Base-by-base conservation (phyloP, 2,797 vertebrate genomes). In the Tadarida brasiliensis region DNA sequence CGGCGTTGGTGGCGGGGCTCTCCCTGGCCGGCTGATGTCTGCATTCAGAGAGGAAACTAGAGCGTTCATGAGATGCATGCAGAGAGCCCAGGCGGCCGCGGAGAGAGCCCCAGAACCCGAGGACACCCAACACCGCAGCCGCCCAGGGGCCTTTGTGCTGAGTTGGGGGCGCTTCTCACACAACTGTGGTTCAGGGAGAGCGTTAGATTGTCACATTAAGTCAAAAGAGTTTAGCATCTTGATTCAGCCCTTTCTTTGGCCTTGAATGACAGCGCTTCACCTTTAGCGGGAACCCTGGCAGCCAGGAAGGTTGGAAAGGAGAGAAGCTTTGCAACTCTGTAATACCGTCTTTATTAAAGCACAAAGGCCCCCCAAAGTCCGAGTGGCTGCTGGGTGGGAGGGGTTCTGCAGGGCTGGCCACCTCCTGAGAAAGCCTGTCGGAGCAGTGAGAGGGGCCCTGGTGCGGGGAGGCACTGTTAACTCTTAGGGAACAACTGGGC, bases 41-140 rank as follows among this genome's bases (percentile, higher is more conserved):
- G 99, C 97, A 99, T 99, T 99, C 99, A 99, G 87, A 98, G 98
- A 98, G 98, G 98, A 99, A 99, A 99, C 99, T 99, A 98, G 99
- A 99, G 98, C 98, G 97, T 99, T 99, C 99, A 99, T 99, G 99
- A 99, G 99, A 98, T 99, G 99, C 99, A 99, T 99, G 99, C 99
- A 99, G 99, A 99, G 98, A 98, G 98, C 96, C 70, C 71, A 77
- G 97, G 94, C 97, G 78, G 97, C 96, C 94, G 30, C 91, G 51
- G 91, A 97, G 97, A 70, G 33, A 81, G 26, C 67, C 73, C 95
- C 97, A 89, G 91, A 95, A 96, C 91, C 93, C 90, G 47, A 98
- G 97, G 83, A 93, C 96, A 97, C 98, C 98, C 98, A 97, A 98
- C 98, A 33, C 47, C 8, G 97, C 98, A 81, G 92, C 96, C 91